phyloP scores from a whole-genome alignment of 2,888 invertebrate species.

The Noctua fimbriata region DNA sequence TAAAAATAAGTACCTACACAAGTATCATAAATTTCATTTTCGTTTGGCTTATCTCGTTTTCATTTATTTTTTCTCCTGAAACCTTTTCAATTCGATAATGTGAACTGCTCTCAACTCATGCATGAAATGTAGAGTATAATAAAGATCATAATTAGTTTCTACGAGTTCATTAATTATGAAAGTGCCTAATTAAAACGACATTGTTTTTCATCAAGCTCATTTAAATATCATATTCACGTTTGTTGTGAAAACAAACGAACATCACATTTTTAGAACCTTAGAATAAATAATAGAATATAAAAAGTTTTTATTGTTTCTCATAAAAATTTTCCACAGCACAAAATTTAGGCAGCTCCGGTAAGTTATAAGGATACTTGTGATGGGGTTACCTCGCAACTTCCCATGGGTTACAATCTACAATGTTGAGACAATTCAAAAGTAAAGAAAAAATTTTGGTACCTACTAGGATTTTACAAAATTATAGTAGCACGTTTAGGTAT shows the following conservation, averaged over 20 bases:
- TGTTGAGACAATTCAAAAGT: too few species aligned
- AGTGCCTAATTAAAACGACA: neutral
- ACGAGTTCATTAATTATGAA: neutral
- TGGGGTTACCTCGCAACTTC: too few species aligned
- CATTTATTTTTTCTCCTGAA: neutral
- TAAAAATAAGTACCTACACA: slow-evolving; percentile 61
- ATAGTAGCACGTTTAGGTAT: too few species aligned
- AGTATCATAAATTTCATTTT: slow-evolving; percentile 43
- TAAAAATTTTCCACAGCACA: too few species aligned
- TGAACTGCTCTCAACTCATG: neutral
- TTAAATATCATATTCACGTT: slow-evolving; percentile 1
- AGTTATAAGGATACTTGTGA: too few species aligned
- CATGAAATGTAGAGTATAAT: neutral
- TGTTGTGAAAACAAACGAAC: neutral
- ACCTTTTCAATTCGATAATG: neutral
- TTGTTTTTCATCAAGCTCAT: slow-evolving; percentile 2
- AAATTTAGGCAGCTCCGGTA: too few species aligned
- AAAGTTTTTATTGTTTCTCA: too few species aligned
- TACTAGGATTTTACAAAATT: too few species aligned
- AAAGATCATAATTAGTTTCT: neutral
- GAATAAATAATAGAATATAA: too few species aligned
- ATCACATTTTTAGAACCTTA: neutral
- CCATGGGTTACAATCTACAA: too few species aligned
- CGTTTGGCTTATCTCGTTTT: slow-evolving; percentile 11
- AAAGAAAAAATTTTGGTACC: too few species aligned